Evolutionary conservation across 2,888 invertebrate species (phyloP).

Genomic region (Byasa hedistus): DNA sequence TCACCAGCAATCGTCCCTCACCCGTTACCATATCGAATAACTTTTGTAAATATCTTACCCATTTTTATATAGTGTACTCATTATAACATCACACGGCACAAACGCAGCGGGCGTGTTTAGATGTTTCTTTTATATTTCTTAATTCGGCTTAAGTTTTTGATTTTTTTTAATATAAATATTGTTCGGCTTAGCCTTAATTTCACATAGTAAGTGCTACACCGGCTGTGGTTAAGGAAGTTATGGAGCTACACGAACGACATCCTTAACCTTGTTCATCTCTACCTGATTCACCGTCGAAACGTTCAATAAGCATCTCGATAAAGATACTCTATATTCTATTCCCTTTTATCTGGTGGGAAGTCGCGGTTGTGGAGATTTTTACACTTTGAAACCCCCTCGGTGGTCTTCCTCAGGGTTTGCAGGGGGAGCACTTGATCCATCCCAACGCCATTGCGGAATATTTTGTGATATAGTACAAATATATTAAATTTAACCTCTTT

Average conservation of each 20-base stretch:
- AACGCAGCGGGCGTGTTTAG: constrained; percentile 55
- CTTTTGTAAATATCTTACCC: constrained; percentile 64
- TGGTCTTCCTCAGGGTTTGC: too few species aligned
- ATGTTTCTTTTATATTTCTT: constrained; percentile 50
- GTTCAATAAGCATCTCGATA: too few species aligned
- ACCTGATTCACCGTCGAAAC: background rate
- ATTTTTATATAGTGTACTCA: constrained; percentile 56
- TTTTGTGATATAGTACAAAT: constrained; percentile 77
- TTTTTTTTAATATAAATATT: constrained; percentile 43
- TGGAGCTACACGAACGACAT: background rate
- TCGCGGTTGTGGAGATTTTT: too few species aligned
- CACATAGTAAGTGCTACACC: constrained; percentile 42
- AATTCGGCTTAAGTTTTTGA: constrained; percentile 55
- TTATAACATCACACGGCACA: constrained; percentile 50
- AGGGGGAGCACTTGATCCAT: constrained; percentile 29
- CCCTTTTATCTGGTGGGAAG: too few species aligned
- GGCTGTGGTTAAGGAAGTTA: background rate
- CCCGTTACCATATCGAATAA: constrained; percentile 56
- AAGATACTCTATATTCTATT: too few species aligned
- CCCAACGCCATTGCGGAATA: constrained; percentile 43
- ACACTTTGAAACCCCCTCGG: too few species aligned
- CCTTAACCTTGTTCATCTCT: background rate
- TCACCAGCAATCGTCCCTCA: constrained; percentile 40
- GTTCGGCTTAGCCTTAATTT: constrained; percentile 59
- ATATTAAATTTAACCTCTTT: constrained; percentile 47